phyloP scores from a whole-genome alignment of 2,888 invertebrate species.

The Drosophila dives region DNA sequence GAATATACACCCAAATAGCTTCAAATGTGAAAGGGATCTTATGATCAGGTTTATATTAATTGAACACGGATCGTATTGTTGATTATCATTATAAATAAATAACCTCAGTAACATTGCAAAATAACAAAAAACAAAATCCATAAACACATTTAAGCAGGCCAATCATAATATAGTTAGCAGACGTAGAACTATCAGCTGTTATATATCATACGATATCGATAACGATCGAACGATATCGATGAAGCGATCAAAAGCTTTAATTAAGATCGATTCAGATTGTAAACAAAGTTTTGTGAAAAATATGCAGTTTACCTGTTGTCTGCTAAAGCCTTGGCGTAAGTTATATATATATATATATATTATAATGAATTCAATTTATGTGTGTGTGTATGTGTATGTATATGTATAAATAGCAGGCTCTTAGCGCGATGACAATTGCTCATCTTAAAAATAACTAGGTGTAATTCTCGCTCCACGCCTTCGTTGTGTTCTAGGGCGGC shows the following conservation, averaged over 20 bases:
- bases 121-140: background rate
- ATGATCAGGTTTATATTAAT: background rate
- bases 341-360: slow-evolving; percentile 27
- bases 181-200: background rate
- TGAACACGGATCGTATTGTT: background rate
- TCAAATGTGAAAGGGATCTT: background rate
- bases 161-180: background rate
- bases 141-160: background rate
- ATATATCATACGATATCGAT: background rate
- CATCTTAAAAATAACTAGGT: slow-evolving; percentile 35
- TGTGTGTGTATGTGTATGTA: slow-evolving; percentile 4
- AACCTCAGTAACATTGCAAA: background rate
- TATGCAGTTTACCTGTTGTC: background rate
- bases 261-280: background rate
- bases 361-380: slow-evolving; percentile 28
- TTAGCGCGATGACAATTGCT: slow-evolving; percentile 32
- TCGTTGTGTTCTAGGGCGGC: slow-evolving; percentile 56
- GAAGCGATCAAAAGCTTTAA: background rate
- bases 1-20: background rate
- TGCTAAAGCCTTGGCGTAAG: slow-evolving; percentile 15
- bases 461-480: slow-evolving; percentile 40
- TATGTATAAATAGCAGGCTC: slow-evolving; percentile 33
- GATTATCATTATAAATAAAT: background rate
- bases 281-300: background rate
- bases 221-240: background rate